phyloP scores from a whole-genome alignment of 1,140 invertebrate genomes.

The Drosophila saltans region DNA sequence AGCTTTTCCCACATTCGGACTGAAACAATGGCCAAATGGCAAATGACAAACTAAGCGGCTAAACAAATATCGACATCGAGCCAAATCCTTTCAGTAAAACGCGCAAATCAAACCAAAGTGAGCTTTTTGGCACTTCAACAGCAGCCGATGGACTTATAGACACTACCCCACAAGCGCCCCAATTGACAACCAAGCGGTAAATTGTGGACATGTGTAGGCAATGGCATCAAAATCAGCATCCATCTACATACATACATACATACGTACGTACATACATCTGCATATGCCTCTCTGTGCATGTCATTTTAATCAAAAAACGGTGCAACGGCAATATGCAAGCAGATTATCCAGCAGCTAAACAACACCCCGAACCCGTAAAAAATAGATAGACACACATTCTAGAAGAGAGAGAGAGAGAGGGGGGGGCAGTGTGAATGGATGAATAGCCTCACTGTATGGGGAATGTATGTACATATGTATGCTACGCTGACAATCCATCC shows the following conservation, averaged over 20 bases:
- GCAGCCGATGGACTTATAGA: constrained; percentile 66
- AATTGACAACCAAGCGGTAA: constrained; percentile 29
- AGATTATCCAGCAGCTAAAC: constrained; percentile 79
- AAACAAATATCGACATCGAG: constrained; percentile 67
- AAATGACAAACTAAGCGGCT: constrained; percentile 69
- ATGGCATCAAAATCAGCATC: neutral
- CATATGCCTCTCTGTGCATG: constrained; percentile 34
- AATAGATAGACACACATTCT: neutral
- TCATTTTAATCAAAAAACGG: constrained; percentile 68
- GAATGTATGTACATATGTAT: constrained; percentile 51
- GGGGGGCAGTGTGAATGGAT: constrained; percentile 38
- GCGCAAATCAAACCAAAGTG: constrained; percentile 57
- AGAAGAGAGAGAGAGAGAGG: neutral
- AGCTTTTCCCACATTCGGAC: constrained; percentile 2
- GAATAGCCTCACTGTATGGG: constrained; percentile 4
- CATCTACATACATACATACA: neutral
- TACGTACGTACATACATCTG: neutral
- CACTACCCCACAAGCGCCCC: constrained; percentile 40
- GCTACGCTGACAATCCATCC: constrained; percentile 46
- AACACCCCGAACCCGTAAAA: constrained; percentile 51
- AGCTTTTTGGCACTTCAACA: constrained; percentile 77
- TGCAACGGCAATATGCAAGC: constrained; percentile 66
- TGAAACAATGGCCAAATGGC: constrained; percentile 59
- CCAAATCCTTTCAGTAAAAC: constrained; percentile 72
- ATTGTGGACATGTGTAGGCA: constrained; percentile 33